Evolutionary conservation across 2,888 invertebrate genomes (phyloP).

Genomic region (Dynastes tityus): DNA sequence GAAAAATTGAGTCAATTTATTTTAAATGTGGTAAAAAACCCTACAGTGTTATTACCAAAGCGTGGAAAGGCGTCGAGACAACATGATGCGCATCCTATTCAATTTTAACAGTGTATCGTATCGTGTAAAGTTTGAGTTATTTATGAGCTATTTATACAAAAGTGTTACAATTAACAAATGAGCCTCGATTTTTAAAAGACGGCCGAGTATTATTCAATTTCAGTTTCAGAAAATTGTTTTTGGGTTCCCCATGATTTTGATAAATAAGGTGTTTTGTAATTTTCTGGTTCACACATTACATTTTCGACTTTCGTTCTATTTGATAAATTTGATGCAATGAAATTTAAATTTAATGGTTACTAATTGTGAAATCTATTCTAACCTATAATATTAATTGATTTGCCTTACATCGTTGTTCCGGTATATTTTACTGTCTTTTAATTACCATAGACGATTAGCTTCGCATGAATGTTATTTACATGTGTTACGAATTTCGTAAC

Average conservation of each 20-base stretch:
- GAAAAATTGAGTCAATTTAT: slow-evolving; percentile 57
- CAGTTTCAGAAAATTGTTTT: slow-evolving; percentile 57
- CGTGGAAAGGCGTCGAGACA: neutral
- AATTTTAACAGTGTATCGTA: slow-evolving; percentile 40
- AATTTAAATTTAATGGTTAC: slow-evolving; percentile 40
- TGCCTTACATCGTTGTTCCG: neutral
- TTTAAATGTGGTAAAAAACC: slow-evolving; percentile 53
- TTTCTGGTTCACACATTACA: slow-evolving; percentile 58
- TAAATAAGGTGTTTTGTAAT: slow-evolving; percentile 59
- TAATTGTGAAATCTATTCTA: slow-evolving; percentile 31
- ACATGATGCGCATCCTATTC: neutral
- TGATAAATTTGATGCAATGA: slow-evolving; percentile 41
- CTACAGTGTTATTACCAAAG: slow-evolving; percentile 43
- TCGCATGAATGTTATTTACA: neutral
- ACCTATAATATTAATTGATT: slow-evolving; percentile 28
- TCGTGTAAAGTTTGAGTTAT: slow-evolving; percentile 55
- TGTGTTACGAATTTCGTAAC: no score
- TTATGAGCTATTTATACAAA: slow-evolving; percentile 60
- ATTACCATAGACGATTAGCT: neutral
- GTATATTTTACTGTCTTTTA: neutral
- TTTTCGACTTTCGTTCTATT: slow-evolving; percentile 21
- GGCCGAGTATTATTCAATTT: slow-evolving; percentile 50
- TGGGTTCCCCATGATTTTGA: slow-evolving; percentile 55
- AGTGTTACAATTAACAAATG: slow-evolving; percentile 61
- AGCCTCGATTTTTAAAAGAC: slow-evolving; percentile 54